Conservation (phyloP, 2,797 vertebrate genomes). For the Oreonectes daqikongensis region DNA sequence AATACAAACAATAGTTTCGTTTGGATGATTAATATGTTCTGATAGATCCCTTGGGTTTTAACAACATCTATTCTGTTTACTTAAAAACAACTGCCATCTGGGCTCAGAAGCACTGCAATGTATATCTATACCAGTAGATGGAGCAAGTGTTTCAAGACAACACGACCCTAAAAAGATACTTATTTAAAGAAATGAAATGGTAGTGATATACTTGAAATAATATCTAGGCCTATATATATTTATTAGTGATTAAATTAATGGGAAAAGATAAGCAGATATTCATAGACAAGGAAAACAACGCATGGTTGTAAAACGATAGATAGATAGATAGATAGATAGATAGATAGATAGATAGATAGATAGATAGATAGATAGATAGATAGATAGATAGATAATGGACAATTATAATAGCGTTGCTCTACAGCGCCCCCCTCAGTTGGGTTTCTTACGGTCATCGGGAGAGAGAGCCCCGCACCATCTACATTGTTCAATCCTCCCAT, state of each 20-base stretch:
- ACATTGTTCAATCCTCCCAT: constrained; percentile 65
- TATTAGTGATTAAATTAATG: no score
- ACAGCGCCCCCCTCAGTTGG: constrained; percentile 48
- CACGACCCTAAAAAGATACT: not conserved
- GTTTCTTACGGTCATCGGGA: not conserved
- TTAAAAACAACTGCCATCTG: not conserved
- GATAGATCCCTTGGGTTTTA: not conserved
- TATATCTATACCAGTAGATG: constrained; percentile 26
- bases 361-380: no score
- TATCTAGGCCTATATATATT: no score
- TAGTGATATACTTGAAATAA: not conserved
- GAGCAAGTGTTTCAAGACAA: constrained; percentile 14
- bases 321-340: not conserved
- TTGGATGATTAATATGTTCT: not conserved
- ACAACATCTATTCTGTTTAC: not conserved
- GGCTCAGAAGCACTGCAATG: not conserved
- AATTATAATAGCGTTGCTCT: constrained; percentile 22
- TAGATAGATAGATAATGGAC: no score
- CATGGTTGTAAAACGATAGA: no score
- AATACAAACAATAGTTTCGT: not conserved
- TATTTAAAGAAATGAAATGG: not conserved
- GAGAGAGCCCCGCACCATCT: constrained; percentile 36
- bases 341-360: not conserved
- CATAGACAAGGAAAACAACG: no score
- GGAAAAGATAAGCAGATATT: no score